Evolutionary conservation across 2,888 invertebrate species (phyloP).

Genomic region (Cheilosia grossa): DNA sequence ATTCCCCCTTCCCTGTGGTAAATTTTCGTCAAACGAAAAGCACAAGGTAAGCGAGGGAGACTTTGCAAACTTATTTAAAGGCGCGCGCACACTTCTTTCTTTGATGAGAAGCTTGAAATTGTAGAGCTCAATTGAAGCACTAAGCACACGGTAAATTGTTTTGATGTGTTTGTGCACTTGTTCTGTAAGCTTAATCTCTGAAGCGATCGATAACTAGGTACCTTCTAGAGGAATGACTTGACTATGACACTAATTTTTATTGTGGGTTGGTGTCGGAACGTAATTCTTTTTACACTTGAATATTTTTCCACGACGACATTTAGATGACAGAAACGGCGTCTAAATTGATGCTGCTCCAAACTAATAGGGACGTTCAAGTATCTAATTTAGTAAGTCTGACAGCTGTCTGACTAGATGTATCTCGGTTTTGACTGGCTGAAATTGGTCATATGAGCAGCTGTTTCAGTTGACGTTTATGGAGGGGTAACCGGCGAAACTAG

Average conservation of each 20-base stretch:
- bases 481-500: too few species aligned
- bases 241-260: neutral
- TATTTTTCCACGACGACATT: neutral
- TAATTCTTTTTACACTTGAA: neutral
- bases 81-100: neutral
- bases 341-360: neutral
- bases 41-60: slow-evolving; percentile 20
- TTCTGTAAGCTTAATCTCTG: neutral
- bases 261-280: slow-evolving; percentile 10
- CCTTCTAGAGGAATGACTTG: slow-evolving; percentile 1
- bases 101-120: too few species aligned
- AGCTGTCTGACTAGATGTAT: too few species aligned
- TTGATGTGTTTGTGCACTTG: neutral
- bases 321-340: neutral
- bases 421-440: too few species aligned
- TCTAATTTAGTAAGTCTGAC: too few species aligned
- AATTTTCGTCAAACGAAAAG: slow-evolving; percentile 16
- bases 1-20: neutral
- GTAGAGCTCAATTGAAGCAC: too few species aligned
- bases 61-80: neutral
- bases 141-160: too few species aligned
- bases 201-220: too few species aligned
- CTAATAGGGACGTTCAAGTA: neutral
- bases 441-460: too few species aligned
- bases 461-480: too few species aligned